Conservation (phyloP, 2,113 vertebrate species). For the Hyla sarda region DNA sequence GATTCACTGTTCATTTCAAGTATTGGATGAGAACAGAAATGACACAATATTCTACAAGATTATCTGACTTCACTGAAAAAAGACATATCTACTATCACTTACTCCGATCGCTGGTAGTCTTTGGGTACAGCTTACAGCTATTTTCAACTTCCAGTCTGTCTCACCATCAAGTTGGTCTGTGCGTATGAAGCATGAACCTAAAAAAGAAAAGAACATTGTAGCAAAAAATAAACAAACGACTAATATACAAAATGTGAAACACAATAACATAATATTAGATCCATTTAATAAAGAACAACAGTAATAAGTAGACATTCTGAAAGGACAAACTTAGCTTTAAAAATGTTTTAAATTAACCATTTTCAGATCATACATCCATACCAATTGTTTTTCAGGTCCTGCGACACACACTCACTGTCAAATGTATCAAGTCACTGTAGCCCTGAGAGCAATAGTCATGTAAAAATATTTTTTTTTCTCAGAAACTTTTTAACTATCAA, state of each 20-base stretch:
- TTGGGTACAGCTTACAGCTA: conserved; percentile 92
- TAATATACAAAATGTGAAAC: not conserved
- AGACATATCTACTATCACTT: conserved; percentile 58
- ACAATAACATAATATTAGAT: not conserved
- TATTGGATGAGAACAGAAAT: not conserved
- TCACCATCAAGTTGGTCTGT: conserved; percentile 97
- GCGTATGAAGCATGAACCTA: conserved; percentile 93
- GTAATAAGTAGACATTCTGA: too few relatives aligned
- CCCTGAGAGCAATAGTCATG: too few relatives aligned
- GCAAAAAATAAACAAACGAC: not conserved
- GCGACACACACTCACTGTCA: too few relatives aligned
- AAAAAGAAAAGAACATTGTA: conserved; percentile 58
- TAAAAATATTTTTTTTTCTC: too few relatives aligned
- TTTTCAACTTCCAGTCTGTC: conserved; percentile 97
- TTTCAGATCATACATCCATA: too few relatives aligned
- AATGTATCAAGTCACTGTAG: too few relatives aligned
- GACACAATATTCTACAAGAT: not conserved
- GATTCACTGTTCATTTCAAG: not conserved
- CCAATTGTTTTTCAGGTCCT: too few relatives aligned
- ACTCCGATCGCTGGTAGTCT: conserved; percentile 91
- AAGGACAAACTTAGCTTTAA: too few relatives aligned
- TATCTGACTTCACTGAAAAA: not conserved
- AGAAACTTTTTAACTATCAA: too few relatives aligned
- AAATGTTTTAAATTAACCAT: too few relatives aligned
- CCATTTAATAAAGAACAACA: not conserved